phyloP scores from a whole-genome alignment of 1,140 invertebrate genomes.

The Whitmania pigra region DNA sequence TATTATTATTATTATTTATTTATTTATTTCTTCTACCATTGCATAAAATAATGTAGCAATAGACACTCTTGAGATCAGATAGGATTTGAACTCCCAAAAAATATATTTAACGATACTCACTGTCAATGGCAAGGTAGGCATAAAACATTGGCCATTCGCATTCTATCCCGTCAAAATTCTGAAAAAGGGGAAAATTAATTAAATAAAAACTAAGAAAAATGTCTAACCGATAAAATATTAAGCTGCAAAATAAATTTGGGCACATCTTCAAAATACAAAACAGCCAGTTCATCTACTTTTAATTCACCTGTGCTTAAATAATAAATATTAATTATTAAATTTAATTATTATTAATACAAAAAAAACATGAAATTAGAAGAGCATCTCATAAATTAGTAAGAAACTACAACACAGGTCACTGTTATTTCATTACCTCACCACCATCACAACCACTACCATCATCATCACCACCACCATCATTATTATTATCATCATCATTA shows the following conservation, averaged over 20 bases:
- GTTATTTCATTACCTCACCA: no score
- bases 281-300: no score
- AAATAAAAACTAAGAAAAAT: constrained; percentile 13
- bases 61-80: no score
- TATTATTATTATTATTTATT: background rate
- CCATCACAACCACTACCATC: no score
- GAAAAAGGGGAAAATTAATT: constrained; percentile 27
- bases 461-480: no score
- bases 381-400: background rate
- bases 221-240: background rate
- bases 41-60: no score
- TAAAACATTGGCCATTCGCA: constrained; percentile 96
- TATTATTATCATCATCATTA: no score
- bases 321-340: background rate
- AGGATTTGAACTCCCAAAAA: no score
- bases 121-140: constrained; percentile 88
- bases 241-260: background rate
- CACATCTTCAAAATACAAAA: no score
- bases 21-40: background rate
- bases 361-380: background rate
- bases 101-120: constrained; percentile 52
- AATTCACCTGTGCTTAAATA: background rate
- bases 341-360: background rate
- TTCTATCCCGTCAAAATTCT: constrained; percentile 91
- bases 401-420: constrained; percentile 2